Percentiles rank a stretch among this genome's conserved stretches.
Evolutionary conservation across 2,888 invertebrate species (phyloP).

Genomic region (Disparrhopalites patrizii): DNA sequence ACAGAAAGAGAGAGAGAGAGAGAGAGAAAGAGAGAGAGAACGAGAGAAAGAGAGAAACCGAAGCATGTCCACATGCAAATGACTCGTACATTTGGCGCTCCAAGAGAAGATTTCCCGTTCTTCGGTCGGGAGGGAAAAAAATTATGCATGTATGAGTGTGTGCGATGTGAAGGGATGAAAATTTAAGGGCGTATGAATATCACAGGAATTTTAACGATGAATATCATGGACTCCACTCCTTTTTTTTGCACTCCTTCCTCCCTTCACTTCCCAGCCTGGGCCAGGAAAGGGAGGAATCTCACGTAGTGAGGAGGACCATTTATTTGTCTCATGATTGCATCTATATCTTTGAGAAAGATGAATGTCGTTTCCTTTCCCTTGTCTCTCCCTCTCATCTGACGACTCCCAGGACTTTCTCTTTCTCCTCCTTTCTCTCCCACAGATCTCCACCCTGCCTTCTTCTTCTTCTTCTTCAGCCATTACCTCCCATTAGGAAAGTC

Average conservation of each 20-base stretch:
- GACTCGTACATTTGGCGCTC: neutral
- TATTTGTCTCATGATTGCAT: constrained; percentile 4
- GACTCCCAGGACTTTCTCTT: neutral
- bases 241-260: neutral
- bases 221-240: neutral
- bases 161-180: neutral
- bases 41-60: too few relatives aligned
- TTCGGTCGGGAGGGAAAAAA: too few relatives aligned
- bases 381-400: neutral
- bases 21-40: too few relatives aligned
- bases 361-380: constrained; percentile 1
- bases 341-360: neutral
- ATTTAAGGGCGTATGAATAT: neutral
- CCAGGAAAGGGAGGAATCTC: neutral
- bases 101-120: too few relatives aligned
- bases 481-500: neutral
- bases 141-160: neutral
- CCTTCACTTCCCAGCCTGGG: neutral
- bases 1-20: too few relatives aligned
- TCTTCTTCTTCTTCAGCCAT: neutral
- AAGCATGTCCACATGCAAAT: constrained; percentile 10
- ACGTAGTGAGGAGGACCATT: constrained; percentile 7
- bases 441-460: neutral
- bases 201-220: neutral
- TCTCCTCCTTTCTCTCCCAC: neutral